These are phyloP conservation scores for Cavia aperea DNA, from an alignment of 2,113 vertebrate genomes.

Conservation along the genomic window DNA sequence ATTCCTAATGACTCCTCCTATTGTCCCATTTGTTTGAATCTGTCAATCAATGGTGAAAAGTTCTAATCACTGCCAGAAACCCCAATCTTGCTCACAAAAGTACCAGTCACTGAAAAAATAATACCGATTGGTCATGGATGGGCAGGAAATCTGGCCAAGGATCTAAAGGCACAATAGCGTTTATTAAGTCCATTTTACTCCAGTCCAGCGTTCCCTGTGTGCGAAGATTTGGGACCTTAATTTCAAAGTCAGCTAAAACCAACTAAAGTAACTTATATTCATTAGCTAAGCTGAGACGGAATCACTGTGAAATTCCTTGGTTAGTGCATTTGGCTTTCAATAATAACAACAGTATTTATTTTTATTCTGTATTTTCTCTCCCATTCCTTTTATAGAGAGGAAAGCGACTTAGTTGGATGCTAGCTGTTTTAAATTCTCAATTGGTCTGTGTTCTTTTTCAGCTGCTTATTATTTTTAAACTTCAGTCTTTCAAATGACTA, in stretches of 20 bases:
- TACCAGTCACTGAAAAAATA: constrained; percentile 82
- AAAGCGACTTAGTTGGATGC: constrained; percentile 56
- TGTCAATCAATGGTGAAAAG: constrained; percentile 83
- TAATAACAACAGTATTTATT: constrained; percentile 68
- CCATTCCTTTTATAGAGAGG: neutral
- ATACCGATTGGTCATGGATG: constrained; percentile 82
- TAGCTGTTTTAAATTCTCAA: constrained; percentile 65
- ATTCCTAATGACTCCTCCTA: constrained; percentile 80
- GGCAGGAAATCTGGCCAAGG: constrained; percentile 76
- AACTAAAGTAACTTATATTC: constrained; percentile 77
- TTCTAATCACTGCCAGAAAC: constrained; percentile 82
- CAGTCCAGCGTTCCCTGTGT: constrained; percentile 68
- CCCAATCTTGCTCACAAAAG: constrained; percentile 80
- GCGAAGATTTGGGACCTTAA: constrained; percentile 74
- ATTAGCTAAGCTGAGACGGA: constrained; percentile 72
- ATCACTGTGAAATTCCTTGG: constrained; percentile 72
- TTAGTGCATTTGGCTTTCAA: constrained; percentile 64
- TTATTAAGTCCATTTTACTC: constrained; percentile 81
- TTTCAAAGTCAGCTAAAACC: constrained; percentile 79
- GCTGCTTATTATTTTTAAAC: constrained; percentile 59
- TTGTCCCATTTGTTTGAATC: constrained; percentile 81
- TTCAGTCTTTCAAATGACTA: constrained; percentile 66
- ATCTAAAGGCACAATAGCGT: constrained; percentile 78
- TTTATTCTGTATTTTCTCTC: constrained; percentile 34
- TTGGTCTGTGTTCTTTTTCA: constrained; percentile 64